A percentile compares a stretch with the other conserved stretches of the same genome.
These are phyloP conservation scores for Caenorhabditis sp. DNA, from an alignment of 2,888 invertebrate species.

Conservation along the genomic window DNA sequence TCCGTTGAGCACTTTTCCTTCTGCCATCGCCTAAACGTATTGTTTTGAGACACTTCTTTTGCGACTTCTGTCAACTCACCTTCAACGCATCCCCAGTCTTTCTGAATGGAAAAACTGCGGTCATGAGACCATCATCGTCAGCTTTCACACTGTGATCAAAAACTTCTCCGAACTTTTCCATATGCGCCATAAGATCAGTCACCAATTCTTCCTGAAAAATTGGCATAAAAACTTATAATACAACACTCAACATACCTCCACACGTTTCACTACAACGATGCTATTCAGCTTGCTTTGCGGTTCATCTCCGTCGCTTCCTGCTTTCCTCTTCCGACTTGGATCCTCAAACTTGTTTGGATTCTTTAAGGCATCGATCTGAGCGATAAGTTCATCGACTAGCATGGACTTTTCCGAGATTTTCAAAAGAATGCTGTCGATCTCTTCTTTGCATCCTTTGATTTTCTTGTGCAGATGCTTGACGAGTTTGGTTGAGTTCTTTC, in stretches of 20 bases:
- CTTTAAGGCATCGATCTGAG: slow-evolving; percentile 52
- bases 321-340: slow-evolving; percentile 28
- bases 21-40: slow-evolving; percentile 45
- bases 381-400: slow-evolving; percentile 48
- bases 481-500: slow-evolving; percentile 84
- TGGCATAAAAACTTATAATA: too few species aligned
- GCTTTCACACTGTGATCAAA: slow-evolving; percentile 57
- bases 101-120: slow-evolving; percentile 60
- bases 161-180: slow-evolving; percentile 64
- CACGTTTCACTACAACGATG: slow-evolving; percentile 48
- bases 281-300: slow-evolving; percentile 40
- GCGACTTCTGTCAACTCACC: slow-evolving; percentile 13
- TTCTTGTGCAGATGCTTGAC: slow-evolving; percentile 91
- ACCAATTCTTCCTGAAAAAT: slow-evolving; percentile 56
- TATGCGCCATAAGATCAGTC: slow-evolving; percentile 60
- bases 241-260: slow-evolving; percentile 32
- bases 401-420: slow-evolving; percentile 60
- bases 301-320: slow-evolving; percentile 44
- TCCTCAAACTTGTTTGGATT: slow-evolving; percentile 31
- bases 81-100: slow-evolving; percentile 47
- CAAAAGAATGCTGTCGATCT: slow-evolving; percentile 83
- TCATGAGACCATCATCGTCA: slow-evolving; percentile 51
- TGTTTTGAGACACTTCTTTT: background rate
- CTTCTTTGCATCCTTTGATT: slow-evolving; percentile 87
- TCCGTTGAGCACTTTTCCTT: slow-evolving; percentile 60